Evolutionary conservation across 2,797 vertebrate genomes (phyloP).

Genomic region (Halcyon badia): DNA sequence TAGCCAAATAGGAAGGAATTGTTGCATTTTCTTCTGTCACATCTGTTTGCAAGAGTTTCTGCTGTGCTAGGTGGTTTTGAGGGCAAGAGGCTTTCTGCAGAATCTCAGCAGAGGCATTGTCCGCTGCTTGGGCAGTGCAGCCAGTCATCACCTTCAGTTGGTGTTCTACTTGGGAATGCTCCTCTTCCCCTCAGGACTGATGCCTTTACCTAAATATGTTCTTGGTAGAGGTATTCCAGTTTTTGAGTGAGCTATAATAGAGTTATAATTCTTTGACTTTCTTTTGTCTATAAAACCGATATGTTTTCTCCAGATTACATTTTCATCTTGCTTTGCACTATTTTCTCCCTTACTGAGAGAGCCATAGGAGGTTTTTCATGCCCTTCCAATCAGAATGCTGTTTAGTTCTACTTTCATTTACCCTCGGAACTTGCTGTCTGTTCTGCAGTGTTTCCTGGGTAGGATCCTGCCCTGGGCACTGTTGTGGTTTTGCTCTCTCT

Average conservation of each 20-base stretch:
- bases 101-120: background rate
- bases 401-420: background rate
- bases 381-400: background rate
- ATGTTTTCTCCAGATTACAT: background rate
- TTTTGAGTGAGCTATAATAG: background rate
- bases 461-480: background rate
- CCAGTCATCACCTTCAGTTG: background rate
- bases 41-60: background rate
- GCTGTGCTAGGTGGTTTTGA: background rate
- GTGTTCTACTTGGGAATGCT: background rate
- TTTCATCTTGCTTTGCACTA: background rate
- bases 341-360: background rate
- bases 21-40: background rate
- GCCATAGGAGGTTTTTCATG: background rate
- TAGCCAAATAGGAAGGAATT: background rate
- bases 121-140: background rate
- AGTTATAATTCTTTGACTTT: background rate
- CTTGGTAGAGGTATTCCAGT: background rate
- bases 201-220: background rate
- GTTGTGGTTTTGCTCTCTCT: background rate
- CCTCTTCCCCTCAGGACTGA: background rate
- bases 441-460: fast-evolving
- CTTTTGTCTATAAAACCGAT: background rate
- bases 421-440: background rate
- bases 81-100: background rate